These are phyloP conservation scores for Chionomys nivalis DNA, from an alignment of 2,113 vertebrate genomes.

Conservation along the genomic window DNA sequence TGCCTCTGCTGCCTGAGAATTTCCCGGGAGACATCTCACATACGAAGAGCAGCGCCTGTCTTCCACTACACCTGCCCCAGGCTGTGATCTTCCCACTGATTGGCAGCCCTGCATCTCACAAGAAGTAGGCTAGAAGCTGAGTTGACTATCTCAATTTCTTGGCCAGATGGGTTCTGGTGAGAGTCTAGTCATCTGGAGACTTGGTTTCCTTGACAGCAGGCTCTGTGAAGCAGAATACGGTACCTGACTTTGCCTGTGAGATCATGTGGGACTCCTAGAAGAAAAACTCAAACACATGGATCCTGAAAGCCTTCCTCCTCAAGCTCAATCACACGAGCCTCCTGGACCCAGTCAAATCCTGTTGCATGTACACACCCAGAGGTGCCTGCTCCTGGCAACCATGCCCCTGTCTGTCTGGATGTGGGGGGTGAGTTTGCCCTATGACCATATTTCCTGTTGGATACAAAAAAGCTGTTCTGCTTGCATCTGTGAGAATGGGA, in stretches of 20 bases:
- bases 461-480: neutral
- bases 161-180: too few relatives aligned
- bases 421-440: too few relatives aligned
- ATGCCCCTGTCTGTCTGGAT: neutral
- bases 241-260: neutral
- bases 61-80: too few relatives aligned
- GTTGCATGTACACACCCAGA: fast-evolving
- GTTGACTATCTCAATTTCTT: neutral
- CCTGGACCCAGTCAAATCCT: neutral
- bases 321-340: too few relatives aligned
- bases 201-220: neutral
- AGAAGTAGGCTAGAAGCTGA: neutral
- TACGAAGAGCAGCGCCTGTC: neutral
- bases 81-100: neutral
- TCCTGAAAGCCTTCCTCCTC: neutral
- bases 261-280: neutral
- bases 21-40: neutral
- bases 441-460: neutral
- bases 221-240: neutral
- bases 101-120: too few relatives aligned
- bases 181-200: neutral
- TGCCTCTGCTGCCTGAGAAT: neutral
- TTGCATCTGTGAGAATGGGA: neutral
- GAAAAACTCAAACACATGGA: neutral
- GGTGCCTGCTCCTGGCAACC: fast-evolving